Evolutionary conservation across 2,113 vertebrate genomes (phyloP).

Genomic region (Rhabdomys dilectus): DNA sequence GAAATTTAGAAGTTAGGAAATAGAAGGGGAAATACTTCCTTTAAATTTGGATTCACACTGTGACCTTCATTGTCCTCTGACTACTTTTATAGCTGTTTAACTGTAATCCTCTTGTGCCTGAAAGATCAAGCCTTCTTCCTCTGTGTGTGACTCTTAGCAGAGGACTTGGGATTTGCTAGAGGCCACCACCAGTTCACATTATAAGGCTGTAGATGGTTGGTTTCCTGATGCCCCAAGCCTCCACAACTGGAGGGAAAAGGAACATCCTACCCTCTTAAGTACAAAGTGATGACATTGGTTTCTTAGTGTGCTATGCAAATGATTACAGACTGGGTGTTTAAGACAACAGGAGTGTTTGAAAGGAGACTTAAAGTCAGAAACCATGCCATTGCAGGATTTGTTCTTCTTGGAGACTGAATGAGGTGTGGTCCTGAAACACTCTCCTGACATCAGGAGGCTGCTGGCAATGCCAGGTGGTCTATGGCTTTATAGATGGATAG

Average conservation of each 20-base stretch:
- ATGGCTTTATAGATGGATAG: neutral
- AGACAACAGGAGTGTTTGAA: neutral
- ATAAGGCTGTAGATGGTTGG: neutral
- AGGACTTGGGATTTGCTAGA: neutral
- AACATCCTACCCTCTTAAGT: neutral
- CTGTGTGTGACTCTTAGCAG: neutral
- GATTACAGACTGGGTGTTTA: neutral
- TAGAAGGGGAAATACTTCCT: neutral
- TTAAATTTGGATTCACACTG: neutral
- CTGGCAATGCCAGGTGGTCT: neutral
- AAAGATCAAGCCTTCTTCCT: neutral
- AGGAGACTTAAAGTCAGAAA: neutral
- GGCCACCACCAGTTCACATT: neutral
- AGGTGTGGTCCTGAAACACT: neutral
- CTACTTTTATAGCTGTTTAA: neutral
- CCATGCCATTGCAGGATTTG: neutral
- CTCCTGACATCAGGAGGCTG: neutral
- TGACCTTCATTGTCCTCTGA: neutral
- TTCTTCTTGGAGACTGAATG: neutral
- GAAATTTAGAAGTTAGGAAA: constrained; percentile 14
- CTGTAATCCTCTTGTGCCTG: neutral
- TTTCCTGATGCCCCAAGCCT: neutral
- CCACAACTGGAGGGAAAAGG: neutral
- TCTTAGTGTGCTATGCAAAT: neutral
- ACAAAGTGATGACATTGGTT: neutral